Base-by-base conservation (phyloP, 2,113 vertebrate species). In the Brienomyrus brachyistius region DNA sequence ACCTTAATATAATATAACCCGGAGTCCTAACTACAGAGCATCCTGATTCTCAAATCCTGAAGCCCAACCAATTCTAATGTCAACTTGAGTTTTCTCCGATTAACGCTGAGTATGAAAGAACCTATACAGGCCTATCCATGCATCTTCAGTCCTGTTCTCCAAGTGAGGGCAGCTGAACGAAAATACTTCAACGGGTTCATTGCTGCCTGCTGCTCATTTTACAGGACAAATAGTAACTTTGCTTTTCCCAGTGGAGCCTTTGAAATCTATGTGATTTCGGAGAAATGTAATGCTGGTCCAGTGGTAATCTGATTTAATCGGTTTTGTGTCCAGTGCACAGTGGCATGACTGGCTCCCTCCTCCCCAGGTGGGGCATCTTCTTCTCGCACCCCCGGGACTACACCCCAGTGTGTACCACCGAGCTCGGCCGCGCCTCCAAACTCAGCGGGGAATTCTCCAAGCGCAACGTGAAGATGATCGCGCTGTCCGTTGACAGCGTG, bases 371-470 rank as follows among this genome's bases (percentile, higher is more conserved):
- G 98, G 97, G 97, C 43, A 95, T 99, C 92, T 95, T 99, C 87
- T 99, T 99, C 94, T 98, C 98, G 23, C 98, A 99, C 91, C 98
- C 98, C 0, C 94, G 94, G 56, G 98, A 99, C 93, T 99, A 97
- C 92, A 99, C 98, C 0, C 98, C 98, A 0, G 97, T 99, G 47
- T 99, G 98, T 91, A 99, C 98, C 92, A 99, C 97, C 0, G 98
- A 99, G 94, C 96, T 99, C 1, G 98, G 97, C 50, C 94, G 97
- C 88, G 97, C 96, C 0, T 96, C 95, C 0, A 95, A 95, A 88
- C 92, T 99, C 92, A 95, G 94, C 0, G 40, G 92, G 0, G 97
- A 99, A 92, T 99, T 99, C 94, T 92, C 92, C 80, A 97, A 97
- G 91, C 97, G 97, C 80, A 94, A 95, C 0, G 95, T 98, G 48